phyloP scores from a whole-genome alignment of 2,797 vertebrate genomes.

The Urophycis tenuis region DNA sequence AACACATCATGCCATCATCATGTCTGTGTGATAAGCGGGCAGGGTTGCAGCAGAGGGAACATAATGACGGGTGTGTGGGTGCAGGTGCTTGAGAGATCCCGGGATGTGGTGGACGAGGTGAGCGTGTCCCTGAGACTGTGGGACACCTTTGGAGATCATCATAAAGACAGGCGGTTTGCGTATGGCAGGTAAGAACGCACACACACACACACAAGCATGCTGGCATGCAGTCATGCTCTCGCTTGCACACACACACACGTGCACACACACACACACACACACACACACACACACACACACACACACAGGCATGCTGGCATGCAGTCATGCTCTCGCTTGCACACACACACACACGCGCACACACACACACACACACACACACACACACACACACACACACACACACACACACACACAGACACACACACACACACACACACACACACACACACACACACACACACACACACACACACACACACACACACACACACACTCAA shows the following conservation, averaged over 20 bases:
- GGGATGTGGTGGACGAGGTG: slow-evolving; percentile 83
- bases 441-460: neutral
- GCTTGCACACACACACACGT: slow-evolving; percentile 12
- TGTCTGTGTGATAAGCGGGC: neutral
- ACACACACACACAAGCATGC: slow-evolving; percentile 5
- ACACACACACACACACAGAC: slow-evolving; percentile 14
- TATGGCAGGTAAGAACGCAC: slow-evolving; percentile 75
- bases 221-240: neutral
- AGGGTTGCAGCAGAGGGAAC: neutral
- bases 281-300: slow-evolving; percentile 14
- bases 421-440: slow-evolving; percentile 4
- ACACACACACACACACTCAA: slow-evolving; percentile 15
- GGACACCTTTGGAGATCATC: slow-evolving; percentile 86
- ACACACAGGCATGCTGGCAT: too few relatives aligned
- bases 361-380: neutral
- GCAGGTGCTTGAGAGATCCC: slow-evolving; percentile 80
- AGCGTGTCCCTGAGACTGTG: slow-evolving; percentile 81
- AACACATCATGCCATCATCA: neutral
- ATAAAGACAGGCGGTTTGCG: slow-evolving; percentile 83
- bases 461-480: slow-evolving; percentile 1
- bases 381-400: neutral
- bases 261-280: slow-evolving; percentile 9
- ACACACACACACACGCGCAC: too few relatives aligned
- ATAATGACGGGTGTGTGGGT: slow-evolving; percentile 28
- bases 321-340: too few relatives aligned